These are phyloP conservation scores for Papilio dardanus DNA, from an alignment of 1,140 invertebrate genomes.

Conservation along the genomic window DNA sequence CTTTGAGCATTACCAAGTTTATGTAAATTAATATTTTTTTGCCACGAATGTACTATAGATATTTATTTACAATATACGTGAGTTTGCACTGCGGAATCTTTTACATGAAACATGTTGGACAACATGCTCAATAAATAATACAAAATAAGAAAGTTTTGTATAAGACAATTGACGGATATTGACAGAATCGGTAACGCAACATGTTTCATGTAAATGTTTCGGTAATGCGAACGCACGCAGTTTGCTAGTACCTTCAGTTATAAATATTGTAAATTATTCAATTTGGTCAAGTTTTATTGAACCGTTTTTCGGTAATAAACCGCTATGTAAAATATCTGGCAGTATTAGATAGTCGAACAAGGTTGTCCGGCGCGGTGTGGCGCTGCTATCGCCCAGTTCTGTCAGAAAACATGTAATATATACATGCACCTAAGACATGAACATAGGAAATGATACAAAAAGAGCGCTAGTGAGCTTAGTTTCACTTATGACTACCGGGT, in stretches of 20 bases:
- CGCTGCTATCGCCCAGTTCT: too few species aligned
- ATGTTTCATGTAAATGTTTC: background rate
- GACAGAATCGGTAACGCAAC: too few species aligned
- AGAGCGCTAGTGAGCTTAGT: too few species aligned
- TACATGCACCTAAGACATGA: too few species aligned
- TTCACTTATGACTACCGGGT: too few species aligned
- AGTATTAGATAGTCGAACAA: too few species aligned
- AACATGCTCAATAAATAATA: too few species aligned
- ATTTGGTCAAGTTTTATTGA: background rate
- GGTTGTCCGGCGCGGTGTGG: too few species aligned
- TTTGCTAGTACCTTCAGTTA: background rate
- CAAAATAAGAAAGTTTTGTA: too few species aligned
- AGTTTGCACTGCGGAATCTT: background rate
- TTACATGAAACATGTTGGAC: background rate
- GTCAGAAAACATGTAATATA: too few species aligned
- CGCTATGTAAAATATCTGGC: background rate
- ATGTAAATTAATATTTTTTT: conserved; percentile 7
- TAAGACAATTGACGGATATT: too few species aligned
- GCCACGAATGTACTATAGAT: conserved; percentile 3
- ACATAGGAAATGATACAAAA: too few species aligned
- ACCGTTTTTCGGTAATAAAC: background rate
- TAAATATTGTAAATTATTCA: background rate
- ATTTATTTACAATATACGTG: background rate
- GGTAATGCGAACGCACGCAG: background rate
- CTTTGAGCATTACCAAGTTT: background rate